Evolutionary conservation across 2,113 vertebrate genomes (phyloP).

Genomic region (Falco punctatus): DNA sequence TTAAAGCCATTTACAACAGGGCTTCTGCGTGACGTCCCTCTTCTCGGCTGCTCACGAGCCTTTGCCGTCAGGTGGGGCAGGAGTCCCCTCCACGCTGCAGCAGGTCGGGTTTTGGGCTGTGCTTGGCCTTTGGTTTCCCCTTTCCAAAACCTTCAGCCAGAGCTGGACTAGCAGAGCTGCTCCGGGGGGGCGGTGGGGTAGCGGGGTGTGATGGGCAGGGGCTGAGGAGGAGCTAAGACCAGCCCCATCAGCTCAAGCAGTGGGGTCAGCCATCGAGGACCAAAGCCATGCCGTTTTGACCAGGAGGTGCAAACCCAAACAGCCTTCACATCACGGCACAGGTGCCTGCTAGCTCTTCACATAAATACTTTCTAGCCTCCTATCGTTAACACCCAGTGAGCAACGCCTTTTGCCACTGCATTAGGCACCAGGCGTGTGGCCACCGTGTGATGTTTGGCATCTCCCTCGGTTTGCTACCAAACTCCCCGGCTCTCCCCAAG

Average conservation of each 20-base stretch:
- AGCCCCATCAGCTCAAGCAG: not conserved
- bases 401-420: not conserved
- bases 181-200: not conserved
- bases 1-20: fast-evolving
- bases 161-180: not conserved
- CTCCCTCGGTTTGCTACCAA: not conserved
- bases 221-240: not conserved
- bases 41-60: not conserved
- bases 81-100: fast-evolving
- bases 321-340: fast-evolving
- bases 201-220: not conserved
- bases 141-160: not conserved
- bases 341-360: not conserved
- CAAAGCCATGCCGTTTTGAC: not conserved
- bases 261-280: not conserved
- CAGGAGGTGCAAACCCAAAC: not conserved
- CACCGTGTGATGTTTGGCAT: fast-evolving
- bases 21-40: fast-evolving
- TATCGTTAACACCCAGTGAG: not conserved
- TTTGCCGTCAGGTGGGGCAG: not conserved
- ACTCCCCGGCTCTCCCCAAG: fast-evolving
- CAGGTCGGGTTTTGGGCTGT: not conserved
- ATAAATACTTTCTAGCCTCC: fast-evolving
- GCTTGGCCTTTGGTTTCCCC: not conserved
- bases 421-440: not conserved